Evolutionary conservation across 2,888 invertebrate genomes (phyloP).

Genomic region (Ichneumoninae sp.): DNA sequence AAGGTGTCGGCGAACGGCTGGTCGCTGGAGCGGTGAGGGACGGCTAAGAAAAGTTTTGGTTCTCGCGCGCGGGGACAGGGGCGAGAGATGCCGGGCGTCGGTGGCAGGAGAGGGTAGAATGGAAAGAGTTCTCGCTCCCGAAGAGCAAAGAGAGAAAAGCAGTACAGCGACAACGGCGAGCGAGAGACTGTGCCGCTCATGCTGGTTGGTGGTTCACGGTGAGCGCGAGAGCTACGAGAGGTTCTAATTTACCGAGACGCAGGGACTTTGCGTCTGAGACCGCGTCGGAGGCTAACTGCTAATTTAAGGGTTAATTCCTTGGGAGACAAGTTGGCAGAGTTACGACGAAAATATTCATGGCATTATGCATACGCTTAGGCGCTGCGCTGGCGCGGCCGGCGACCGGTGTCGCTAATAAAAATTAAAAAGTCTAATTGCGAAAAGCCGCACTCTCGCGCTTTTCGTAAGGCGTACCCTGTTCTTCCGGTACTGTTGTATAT

Average conservation of each 20-base stretch:
- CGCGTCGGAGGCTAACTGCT: conserved; percentile 82
- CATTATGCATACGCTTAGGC: conserved; percentile 84
- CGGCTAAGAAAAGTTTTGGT: conserved; percentile 62
- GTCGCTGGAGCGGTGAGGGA: conserved; percentile 51
- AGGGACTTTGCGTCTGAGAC: conserved; percentile 82
- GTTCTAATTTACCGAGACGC: conserved; percentile 83
- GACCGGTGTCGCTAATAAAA: conserved; percentile 82
- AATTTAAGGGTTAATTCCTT: conserved; percentile 85
- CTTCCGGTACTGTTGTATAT: conserved; percentile 49
- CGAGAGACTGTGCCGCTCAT: conserved; percentile 55
- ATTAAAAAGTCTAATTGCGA: conserved; percentile 84
- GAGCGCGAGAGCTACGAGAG: conserved; percentile 75
- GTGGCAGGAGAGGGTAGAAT: conserved; percentile 63
- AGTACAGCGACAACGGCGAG: conserved; percentile 56
- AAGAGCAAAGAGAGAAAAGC: conserved; percentile 71
- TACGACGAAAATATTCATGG: conserved; percentile 85
- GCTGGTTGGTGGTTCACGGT: conserved; percentile 55
- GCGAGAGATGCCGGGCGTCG: conserved; percentile 47
- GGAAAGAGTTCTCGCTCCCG: conserved; percentile 75
- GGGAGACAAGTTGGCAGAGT: conserved; percentile 85
- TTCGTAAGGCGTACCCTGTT: conserved; percentile 53
- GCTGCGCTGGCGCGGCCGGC: conserved; percentile 73
- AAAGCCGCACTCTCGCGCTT: conserved; percentile 61
- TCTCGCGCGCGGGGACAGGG: conserved; percentile 47
- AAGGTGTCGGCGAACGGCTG: conserved; percentile 27